Conservation (phyloP, 2,113 vertebrate genomes). For the Chamaetylas fuelleborni region DNA sequence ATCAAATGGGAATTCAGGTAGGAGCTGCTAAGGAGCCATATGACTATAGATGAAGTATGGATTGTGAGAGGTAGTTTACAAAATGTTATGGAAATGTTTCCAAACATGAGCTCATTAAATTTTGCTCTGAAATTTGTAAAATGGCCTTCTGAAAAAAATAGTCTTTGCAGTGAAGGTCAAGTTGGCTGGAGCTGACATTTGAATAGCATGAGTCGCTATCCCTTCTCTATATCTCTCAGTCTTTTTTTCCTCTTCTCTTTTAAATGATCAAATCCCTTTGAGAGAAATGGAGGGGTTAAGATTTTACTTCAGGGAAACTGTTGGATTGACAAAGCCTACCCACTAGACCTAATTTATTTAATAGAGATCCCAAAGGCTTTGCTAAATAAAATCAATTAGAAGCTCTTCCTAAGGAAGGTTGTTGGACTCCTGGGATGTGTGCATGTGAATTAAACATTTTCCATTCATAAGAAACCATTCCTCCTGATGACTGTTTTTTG, state of each 20-base stretch:
- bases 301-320: not conserved
- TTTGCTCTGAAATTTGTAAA: conserved; percentile 4
- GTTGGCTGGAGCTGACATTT: not conserved
- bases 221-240: not conserved
- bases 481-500: not conserved
- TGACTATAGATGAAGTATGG: not conserved
- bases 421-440: not conserved
- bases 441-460: not conserved
- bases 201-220: not conserved
- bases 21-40: not conserved
- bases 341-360: conserved; percentile 39
- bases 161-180: not conserved
- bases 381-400: conserved; percentile 7
- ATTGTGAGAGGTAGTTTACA: not conserved
- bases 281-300: not conserved
- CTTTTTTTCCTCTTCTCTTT: not conserved
- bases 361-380: conserved; percentile 39
- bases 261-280: conserved; percentile 26
- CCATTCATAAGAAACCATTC: not conserved
- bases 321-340: conserved; percentile 14
- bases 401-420: not conserved
- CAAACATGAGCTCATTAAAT: not conserved
- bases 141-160: not conserved
- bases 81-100: not conserved
- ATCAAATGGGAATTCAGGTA: not conserved